Conservation (phyloP, 2,888 invertebrate species). For the Cryptophagus acutangulus region DNA sequence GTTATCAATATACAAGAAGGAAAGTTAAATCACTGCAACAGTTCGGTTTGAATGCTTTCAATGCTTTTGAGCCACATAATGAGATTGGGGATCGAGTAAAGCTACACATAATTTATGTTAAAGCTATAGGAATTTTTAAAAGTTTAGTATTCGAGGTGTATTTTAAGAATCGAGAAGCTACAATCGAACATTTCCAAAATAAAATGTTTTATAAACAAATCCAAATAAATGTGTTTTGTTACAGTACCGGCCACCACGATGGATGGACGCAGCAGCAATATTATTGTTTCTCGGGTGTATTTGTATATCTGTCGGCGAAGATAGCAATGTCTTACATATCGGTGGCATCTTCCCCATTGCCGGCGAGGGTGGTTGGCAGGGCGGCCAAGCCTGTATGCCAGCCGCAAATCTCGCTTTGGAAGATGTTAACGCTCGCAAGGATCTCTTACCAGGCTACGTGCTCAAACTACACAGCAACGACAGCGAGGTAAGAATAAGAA, state of each 20-base stretch:
- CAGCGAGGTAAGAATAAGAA: slow-evolving; percentile 71
- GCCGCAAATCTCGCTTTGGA: slow-evolving; percentile 94
- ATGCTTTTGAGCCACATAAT: too few species aligned
- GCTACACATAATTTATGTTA: too few species aligned
- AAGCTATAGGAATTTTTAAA: too few species aligned
- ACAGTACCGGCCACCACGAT: slow-evolving; percentile 46
- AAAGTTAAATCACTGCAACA: too few species aligned
- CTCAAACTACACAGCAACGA: slow-evolving; percentile 92
- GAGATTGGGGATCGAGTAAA: too few species aligned
- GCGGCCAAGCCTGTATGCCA: slow-evolving; percentile 96
- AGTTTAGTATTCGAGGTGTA: too few species aligned
- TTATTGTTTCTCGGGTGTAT: slow-evolving; percentile 32
- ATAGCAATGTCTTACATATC: slow-evolving; percentile 76
- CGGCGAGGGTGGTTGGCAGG: slow-evolving; percentile 96
- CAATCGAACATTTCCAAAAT: too few species aligned
- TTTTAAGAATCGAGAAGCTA: too few species aligned
- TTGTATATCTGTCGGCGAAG: slow-evolving; percentile 25
- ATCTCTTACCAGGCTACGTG: slow-evolving; percentile 86
- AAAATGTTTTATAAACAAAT: not conserved
- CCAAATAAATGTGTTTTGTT: slow-evolving; percentile 24
- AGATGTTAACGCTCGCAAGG: slow-evolving; percentile 86
- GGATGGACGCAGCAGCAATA: slow-evolving; percentile 42
- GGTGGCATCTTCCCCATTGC: slow-evolving; percentile 98
- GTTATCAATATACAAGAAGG: too few species aligned
- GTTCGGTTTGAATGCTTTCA: too few species aligned